Base-by-base conservation (phyloP, 2,113 vertebrate species). In the Ascaphus truei region DNA sequence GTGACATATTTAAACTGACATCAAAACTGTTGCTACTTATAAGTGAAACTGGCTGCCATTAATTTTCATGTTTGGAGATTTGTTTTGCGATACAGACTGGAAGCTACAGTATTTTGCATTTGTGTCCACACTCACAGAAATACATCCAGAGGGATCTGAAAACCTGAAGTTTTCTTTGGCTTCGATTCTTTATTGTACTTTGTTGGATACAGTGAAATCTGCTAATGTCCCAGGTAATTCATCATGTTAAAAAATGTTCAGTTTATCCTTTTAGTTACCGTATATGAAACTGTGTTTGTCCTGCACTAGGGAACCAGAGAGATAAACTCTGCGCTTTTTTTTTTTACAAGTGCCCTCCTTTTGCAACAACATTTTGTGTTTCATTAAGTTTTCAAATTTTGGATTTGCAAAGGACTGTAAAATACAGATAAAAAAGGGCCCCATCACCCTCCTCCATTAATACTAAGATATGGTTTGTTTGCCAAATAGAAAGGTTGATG, bases 101-200 rank as follows among this genome's bases (percentile, higher is more conserved):
- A 55, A 66, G 50, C 50, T 58, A n/a, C n/a, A n/a, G n/a, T n/a
- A 68, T 68, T 52, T 68, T 68, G 65, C 65, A 68, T 68, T 68
- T 47, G 65, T 58, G 39, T 58, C 65, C 58, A 53, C 41, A 53
- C 41, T 58, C 65, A 48, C 45, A 58, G 65, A 58, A 39, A 58
- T 29, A 18, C 53, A 37, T 67, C 64, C 51, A 11, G 27, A 67
- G 64, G 64, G 64, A 67, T 33, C 37, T 43, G 29, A 67, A 33
- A 67, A 67, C 12, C 64, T 67, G 23, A 57, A 67, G 64, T 67
- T 67, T 67, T 37, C 45, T 57, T 67, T 67, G 64, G 64, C 64
- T 67, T 16, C 51, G 8, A 27, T 67, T 67, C 64, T 47, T 56
- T 56, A 56, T 67, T 68, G 65, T 58, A 48, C 43, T 68, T 10